A percentile compares a stretch with the other conserved stretches of the same genome.
Evolutionary conservation across 2,797 vertebrate genomes (phyloP).

Genomic region (Chiloscyllium punctatum): DNA sequence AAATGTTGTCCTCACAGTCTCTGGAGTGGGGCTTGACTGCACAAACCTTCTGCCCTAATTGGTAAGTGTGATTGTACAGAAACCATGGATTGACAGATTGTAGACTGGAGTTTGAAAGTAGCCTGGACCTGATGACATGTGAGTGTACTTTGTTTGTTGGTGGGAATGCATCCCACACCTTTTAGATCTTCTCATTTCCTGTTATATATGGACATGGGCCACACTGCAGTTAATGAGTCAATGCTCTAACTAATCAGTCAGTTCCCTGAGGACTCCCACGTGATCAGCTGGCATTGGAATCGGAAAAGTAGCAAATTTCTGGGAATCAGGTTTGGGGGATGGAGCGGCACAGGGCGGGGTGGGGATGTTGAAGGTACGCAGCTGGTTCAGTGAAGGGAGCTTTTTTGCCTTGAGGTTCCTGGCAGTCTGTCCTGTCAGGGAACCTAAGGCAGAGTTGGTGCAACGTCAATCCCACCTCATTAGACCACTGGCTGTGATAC

Average conservation of each 20-base stretch:
- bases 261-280: not conserved
- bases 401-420: not conserved
- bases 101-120: not conserved
- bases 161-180: not conserved
- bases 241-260: not conserved
- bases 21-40: not conserved
- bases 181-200: not conserved
- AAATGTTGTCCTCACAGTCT: no score
- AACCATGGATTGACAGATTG: not conserved
- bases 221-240: not conserved
- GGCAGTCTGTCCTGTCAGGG: not conserved
- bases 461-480: fast-evolving
- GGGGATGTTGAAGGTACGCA: not conserved
- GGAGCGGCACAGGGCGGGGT: no score
- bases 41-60: not conserved
- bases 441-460: no score
- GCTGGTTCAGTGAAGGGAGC: no score
- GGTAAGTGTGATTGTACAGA: not conserved
- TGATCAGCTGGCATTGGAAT: not conserved
- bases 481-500: not conserved
- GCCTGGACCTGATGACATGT: not conserved
- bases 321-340: no score
- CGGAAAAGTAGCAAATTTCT: not conserved
- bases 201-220: not conserved
- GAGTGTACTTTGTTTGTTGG: not conserved